Conservation (phyloP, 1,140 invertebrate species). For the Heliothis subflexa region DNA sequence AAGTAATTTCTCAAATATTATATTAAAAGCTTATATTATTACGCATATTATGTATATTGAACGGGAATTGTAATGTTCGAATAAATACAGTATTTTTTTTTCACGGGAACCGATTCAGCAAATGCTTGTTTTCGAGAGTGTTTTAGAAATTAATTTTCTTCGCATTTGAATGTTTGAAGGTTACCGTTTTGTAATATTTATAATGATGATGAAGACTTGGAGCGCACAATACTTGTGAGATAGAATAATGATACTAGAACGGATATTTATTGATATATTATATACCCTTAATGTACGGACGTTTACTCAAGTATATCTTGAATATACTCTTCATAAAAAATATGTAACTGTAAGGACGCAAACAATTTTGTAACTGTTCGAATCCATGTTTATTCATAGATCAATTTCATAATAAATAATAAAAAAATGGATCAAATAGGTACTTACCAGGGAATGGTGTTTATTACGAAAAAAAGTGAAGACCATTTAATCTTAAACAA, state of each 20-base stretch:
- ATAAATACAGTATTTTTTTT: constrained; percentile 33
- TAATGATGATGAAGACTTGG: constrained; percentile 75
- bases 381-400: constrained; percentile 11
- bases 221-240: constrained; percentile 84
- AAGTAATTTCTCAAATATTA: constrained; percentile 32
- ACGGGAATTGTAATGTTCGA: constrained; percentile 51
- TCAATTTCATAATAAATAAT: neutral
- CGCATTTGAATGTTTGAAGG: constrained; percentile 51
- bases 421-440: too few species aligned
- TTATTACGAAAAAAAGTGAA: too few species aligned
- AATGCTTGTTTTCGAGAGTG: constrained; percentile 39
- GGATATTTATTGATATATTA: constrained; percentile 71
- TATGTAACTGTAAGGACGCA: constrained; percentile 9
- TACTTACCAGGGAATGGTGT: too few species aligned
- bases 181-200: constrained; percentile 69
- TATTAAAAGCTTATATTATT: constrained; percentile 31
- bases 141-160: constrained; percentile 50
- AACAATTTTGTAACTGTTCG: constrained; percentile 32
- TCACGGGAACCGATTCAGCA: constrained; percentile 11
- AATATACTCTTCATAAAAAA: constrained; percentile 42
- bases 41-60: constrained; percentile 18
- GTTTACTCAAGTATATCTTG: constrained; percentile 32
- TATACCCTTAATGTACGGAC: constrained; percentile 45
- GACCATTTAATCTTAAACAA: too few species aligned
- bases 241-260: constrained; percentile 65